Evolutionary conservation across 2,113 vertebrate species (phyloP), one percentile per base, ranked within the genome.

Genomic region (Phyllopteryx taeniolatus): DNA sequence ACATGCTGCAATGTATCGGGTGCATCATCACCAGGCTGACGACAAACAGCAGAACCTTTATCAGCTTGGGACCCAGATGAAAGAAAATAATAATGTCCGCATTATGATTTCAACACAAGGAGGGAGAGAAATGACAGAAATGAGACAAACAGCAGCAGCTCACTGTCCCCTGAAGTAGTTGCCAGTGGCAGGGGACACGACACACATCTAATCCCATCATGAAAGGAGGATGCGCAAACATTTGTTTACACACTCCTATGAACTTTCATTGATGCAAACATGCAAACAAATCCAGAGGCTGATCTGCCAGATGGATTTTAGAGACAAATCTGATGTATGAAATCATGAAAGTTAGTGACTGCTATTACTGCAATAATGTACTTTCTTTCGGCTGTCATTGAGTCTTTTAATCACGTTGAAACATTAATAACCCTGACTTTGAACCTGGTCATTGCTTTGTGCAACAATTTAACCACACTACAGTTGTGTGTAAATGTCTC

Each of bases 1-100:
- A 86, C 90, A 91, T 91, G 87, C 90, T 90, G 87, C 84, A 53
- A 85, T 80, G 77, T 86, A 86, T 81, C 61, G 35, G 79, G 81
- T 79, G 72, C 67, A 73, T 83, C 61, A 46, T 83, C 84, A 83
- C 82, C 84, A 78, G 83, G 78, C 80, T 79, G 85, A 79, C 73
- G 78, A 75, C 75, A 70, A 42, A 86, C 71, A 83, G 82, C 77
- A 79, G 27, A 57, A 75, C 47, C 70, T 33, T 68, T 67, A 57
- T 80, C 56, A 80, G 64, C 83, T 49, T 72, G 79, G 79, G 83
- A 85, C 77, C 49, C 14, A 79, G 74, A 72, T 62, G 1, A 78
- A 83, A 82, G 35, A n/a, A 71, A 72, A 67, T 73, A 63, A 73
- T 49, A 56, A 59, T 42, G 68, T 77, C 44, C 69, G 76, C 76